These are phyloP conservation scores for Philopedon plagiatum DNA, from an alignment of 2,888 invertebrate genomes.

Conservation along the genomic window DNA sequence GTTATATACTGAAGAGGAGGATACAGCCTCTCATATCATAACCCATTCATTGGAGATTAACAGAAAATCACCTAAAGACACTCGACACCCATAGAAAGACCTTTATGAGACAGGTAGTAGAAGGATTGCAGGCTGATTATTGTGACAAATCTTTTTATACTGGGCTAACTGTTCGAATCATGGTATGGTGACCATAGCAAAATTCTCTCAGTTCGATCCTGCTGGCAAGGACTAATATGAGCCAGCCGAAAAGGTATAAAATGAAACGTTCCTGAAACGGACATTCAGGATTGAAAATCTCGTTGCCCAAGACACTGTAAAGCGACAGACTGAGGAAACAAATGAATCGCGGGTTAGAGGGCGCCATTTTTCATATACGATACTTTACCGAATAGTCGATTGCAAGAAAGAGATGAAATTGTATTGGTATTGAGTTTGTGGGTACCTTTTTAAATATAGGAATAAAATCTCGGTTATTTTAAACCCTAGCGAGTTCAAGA, in stretches of 20 bases:
- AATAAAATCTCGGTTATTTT: too few relatives aligned
- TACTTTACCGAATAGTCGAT: constrained; percentile 27
- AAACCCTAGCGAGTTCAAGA: too few relatives aligned
- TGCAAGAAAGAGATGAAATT: background rate
- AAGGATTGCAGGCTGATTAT: too few relatives aligned
- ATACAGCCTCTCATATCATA: too few relatives aligned
- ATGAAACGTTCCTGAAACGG: constrained; percentile 43
- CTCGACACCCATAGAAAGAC: too few relatives aligned
- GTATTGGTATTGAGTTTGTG: background rate
- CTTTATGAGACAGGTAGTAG: too few relatives aligned
- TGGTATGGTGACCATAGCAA: background rate
- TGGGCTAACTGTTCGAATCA: too few relatives aligned
- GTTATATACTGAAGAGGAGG: too few relatives aligned
- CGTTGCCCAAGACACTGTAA: constrained; percentile 46
- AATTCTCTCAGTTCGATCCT: background rate
- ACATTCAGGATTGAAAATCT: constrained; percentile 44
- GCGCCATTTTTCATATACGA: constrained; percentile 42
- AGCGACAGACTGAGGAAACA: constrained; percentile 35
- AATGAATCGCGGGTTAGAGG: constrained; percentile 41
- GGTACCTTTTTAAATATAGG: too few relatives aligned
- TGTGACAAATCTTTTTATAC: too few relatives aligned
- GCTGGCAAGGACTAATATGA: background rate
- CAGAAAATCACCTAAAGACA: too few relatives aligned
- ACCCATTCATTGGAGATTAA: too few relatives aligned
- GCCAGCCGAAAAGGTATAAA: constrained; percentile 37